phyloP scores from a whole-genome alignment of 30 jellyfish, hydroid and myxozoan genomes.

The Pseudorhiza aurosa region DNA sequence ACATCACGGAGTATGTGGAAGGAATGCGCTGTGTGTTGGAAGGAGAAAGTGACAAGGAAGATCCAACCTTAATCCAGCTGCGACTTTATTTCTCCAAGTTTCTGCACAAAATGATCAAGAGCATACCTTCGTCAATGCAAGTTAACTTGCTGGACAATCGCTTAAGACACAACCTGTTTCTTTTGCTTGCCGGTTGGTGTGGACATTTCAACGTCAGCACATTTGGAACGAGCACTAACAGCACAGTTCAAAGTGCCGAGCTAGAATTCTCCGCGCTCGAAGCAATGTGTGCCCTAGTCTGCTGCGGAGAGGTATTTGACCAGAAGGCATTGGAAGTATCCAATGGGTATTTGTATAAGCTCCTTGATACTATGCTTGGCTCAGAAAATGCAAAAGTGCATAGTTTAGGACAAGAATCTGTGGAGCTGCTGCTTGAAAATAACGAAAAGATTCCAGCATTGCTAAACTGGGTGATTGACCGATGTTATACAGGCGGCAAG shows the following conservation, averaged over 20 bases:
- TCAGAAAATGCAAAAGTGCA: constrained; percentile 89
- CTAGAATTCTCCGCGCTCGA: constrained; percentile 95
- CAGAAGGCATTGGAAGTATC: constrained; percentile 97
- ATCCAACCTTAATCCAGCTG: constrained; percentile 81
- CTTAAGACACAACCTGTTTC: constrained; percentile 89
- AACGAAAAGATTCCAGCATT: constrained; percentile 96
- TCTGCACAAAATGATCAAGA: constrained; percentile 94
- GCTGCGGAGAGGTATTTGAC: constrained; percentile 99
- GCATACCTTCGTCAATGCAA: constrained; percentile 88
- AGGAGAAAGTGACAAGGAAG: constrained; percentile 87
- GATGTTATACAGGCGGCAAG: constrained; percentile 95
- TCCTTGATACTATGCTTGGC: constrained; percentile 93
- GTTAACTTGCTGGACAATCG: constrained; percentile 83
- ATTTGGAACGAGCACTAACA: constrained; percentile 78
- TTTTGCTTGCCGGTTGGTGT: constrained; percentile 97
- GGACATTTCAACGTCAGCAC: constrained; percentile 96
- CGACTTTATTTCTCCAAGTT: constrained; percentile 86
- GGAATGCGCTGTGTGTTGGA: constrained; percentile 93
- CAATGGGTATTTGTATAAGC: constrained; percentile 89
- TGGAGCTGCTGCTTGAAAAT: constrained; percentile 94
- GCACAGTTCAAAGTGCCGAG: constrained; percentile 87
- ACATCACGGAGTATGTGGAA: constrained; percentile 86
- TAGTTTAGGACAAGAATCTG: constrained; percentile 94
- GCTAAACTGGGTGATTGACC: constrained; percentile 90
- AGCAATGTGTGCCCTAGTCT: constrained; percentile 98